Conservation (phyloP, 2,888 invertebrate genomes). For the Athetis lepigone region DNA sequence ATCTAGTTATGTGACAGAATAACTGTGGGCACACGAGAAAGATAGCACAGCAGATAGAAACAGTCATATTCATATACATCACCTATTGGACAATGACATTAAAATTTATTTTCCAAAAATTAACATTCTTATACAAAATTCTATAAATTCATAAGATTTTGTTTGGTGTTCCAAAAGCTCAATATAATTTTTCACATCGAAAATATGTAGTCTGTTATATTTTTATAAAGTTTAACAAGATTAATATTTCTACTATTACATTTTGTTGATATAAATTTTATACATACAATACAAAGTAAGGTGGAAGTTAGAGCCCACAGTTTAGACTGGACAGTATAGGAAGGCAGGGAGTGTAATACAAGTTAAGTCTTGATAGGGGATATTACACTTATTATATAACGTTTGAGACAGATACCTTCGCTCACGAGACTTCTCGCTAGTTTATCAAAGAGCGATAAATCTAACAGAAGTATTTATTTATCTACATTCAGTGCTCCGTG, state of each 20-base stretch:
- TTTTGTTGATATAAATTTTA: conserved; percentile 44
- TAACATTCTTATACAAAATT: conserved; percentile 66
- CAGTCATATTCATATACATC: conserved; percentile 66
- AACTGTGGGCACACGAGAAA: conserved; percentile 72
- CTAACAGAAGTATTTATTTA: conserved; percentile 36
- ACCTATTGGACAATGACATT: conserved; percentile 52
- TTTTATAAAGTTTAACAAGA: conserved; percentile 59
- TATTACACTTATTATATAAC: conserved; percentile 58
- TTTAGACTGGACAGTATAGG: conserved; percentile 73
- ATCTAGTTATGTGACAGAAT: conserved; percentile 62
- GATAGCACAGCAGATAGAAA: conserved; percentile 62
- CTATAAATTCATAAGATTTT: conserved; percentile 86
- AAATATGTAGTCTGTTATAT: conserved; percentile 50
- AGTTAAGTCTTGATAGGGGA: conserved; percentile 60
- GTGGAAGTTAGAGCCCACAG: conserved; percentile 75
- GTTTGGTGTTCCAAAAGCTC: conserved; percentile 84
- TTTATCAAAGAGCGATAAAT: conserved; percentile 59
- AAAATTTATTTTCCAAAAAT: conserved; percentile 62
- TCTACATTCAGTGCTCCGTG: conserved; percentile 48
- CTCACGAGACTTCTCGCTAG: conserved; percentile 60
- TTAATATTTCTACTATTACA: conserved; percentile 54
- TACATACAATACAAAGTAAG: conserved; percentile 39
- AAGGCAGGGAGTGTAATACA: conserved; percentile 68
- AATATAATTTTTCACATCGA: conserved; percentile 62
- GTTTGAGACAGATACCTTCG: conserved; percentile 39